Base-by-base conservation (phyloP, 2,888 invertebrate genomes). In the Biston betularia region DNA sequence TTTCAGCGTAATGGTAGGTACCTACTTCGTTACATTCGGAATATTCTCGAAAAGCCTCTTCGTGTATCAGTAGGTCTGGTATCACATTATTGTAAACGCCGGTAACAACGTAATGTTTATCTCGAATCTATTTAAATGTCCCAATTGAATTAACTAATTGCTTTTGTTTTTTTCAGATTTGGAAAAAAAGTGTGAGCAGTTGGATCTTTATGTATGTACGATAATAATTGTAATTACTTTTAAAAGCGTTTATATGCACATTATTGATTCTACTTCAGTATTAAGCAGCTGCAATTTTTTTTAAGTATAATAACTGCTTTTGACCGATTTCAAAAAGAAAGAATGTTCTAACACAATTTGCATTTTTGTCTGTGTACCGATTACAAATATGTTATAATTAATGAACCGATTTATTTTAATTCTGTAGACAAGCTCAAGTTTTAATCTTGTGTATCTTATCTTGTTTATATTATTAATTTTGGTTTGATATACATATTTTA, bases 181-280 rank as follows among this genome's bases (percentile, higher is more conserved):
- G 61, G 61, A 6, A 66, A 65, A 45, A 65, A 61, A 14, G 61
- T 66, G 50, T 61, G 45, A 65, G 9, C 53, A 10, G 33, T 44
- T 11, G 44, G 34, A 7, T 45, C 0, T 15, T 14, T 6, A n/a
- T 7, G 0, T 34, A 0, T 46, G 52, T 57, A 35, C 5, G 45
- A 40, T 24, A 48, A 24, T n/a, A 24, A 24, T 11, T 10, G 24
- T 12, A 50, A 10, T 7, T 11, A 48, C 24, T 50, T 50, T 49
- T 12, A 24, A 48, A 2, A 11, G 9, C 6, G 2, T 3, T 42
- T 42, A 42, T 8, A 42, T 42, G 9, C 12, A 9, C 2, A 6
- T 35, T 35, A 35, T 35, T 35, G 35, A 6, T 35, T 48, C 15
- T 24, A 15, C 48, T 6, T 1, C 1, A 48, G 24, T 48, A 48